Evolutionary conservation across 2,888 invertebrate species (phyloP).

Genomic region (Chelonus formosanus): DNA sequence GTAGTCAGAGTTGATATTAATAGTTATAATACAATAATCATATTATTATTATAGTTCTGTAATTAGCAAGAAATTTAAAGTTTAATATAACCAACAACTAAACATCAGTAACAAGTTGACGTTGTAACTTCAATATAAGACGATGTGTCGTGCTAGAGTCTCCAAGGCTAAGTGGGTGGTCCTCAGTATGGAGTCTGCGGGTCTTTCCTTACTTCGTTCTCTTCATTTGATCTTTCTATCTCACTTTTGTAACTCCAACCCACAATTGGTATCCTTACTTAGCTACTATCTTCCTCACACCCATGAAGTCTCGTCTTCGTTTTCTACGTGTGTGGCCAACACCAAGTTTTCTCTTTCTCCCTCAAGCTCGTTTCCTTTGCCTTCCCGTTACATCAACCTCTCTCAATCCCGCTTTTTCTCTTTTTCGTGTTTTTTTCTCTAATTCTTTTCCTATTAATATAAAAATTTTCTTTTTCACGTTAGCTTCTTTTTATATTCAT

Average conservation of each 20-base stretch:
- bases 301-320: slow-evolving; percentile 35
- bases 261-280: background rate
- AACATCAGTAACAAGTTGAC: slow-evolving; percentile 31
- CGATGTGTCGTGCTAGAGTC: slow-evolving; percentile 36
- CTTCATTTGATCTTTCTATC: slow-evolving; percentile 19
- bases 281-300: slow-evolving; percentile 30
- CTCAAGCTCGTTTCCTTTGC: slow-evolving; percentile 2
- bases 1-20: no score
- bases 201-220: slow-evolving; percentile 29
- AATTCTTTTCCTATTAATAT: background rate
- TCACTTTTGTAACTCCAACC: slow-evolving; percentile 4
- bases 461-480: no score
- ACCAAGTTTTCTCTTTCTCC: slow-evolving; percentile 35
- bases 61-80: slow-evolving; percentile 27
- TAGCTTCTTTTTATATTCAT: no score
- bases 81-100: slow-evolving; percentile 25
- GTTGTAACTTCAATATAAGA: slow-evolving; percentile 26
- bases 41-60: no score
- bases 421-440: slow-evolving; percentile 29
- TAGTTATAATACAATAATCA: no score
- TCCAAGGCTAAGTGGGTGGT: slow-evolving; percentile 43
- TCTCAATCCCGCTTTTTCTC: slow-evolving; percentile 13
- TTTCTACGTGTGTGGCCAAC: slow-evolving; percentile 45
- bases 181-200: slow-evolving; percentile 40
- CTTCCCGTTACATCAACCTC: slow-evolving; percentile 10